Evolutionary conservation across 2,797 vertebrate species (phyloP), one percentile per base, ranked within the genome.

Genomic region (Phrynocephalus guinanensis): DNA sequence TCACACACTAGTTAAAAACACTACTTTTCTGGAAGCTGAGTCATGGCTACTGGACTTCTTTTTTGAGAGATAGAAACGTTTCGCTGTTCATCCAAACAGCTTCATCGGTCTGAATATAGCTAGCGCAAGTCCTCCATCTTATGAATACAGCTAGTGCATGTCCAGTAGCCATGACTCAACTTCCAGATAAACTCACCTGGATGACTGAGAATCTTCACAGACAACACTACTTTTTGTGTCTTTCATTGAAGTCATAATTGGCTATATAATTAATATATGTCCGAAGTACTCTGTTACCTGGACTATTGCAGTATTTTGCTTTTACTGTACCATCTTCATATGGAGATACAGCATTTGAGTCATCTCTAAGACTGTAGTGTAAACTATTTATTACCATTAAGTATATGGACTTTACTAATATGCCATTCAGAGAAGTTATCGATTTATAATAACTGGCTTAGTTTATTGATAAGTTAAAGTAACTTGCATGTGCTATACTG

Each of bases 391-490:
- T 44, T 76, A 92, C 89, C 15, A 52, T 6, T 68, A 4, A 15
- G 52, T 28, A 73, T 79, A 83, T 70, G 3, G 1, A 0, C 0
- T 0, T 24, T 0, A 72, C 89, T 77, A 73, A 1, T 1, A 0
- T 24, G 28, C 24, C 66, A 13, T 24, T 80, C 1, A 8, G 72
- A 72, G 3, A 71, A 86, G 24, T 3, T 1, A 18, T 81, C 1
- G 0, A 24, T 13, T 73, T 68, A 2, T 81, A 83, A 18, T 79
- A 75, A 22, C 18, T 52, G 28, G 33, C 11, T 80, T 60, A 24
- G 76, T 1, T 0, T 2, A 0, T 82, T 18, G 33, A 73, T 5
- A 33, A 63, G 18, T 63, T 38, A 33, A 33, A 73, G 1, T 33
- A 30, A 20, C 6, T 6, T 33, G 6, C 30, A 73, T 26, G 0